Evolutionary conservation across 2,888 invertebrate species (phyloP), one percentile per base, ranked within the genome.

Genomic region (Calameuta pallipes): DNA sequence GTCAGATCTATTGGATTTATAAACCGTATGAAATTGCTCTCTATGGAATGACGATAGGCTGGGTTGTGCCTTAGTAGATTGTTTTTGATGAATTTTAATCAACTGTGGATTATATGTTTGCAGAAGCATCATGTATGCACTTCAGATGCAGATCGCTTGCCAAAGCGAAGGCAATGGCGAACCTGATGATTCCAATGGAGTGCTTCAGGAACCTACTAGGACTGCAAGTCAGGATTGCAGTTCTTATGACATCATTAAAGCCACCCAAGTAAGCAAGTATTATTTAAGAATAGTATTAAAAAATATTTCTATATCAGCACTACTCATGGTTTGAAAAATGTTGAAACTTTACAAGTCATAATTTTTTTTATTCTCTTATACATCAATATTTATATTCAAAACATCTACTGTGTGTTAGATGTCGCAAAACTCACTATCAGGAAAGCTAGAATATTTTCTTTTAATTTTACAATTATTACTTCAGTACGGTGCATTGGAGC

Each of bases 171-270:
- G 89, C 75, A 87, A 82, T 2, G 87, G 85, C 11, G 91, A 91
- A 80, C 86, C 87, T 0, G 91, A 91, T 30, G 88, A 87, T 37
- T 85, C 87, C 13, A 82, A 83, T 75, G 84, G 81, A 56, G 34
- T 80, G 35, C 86, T 85, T 83, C 87, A 88, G 78, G 92, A 92
- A 80, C 88, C 89, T 23, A 83, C 86, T 23, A 87, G 88, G 75
- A 83, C 90, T 23, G 81, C 86, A 1, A 80, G 84, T 3, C 94
- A 94, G 84, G 95, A 95, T 88, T 96, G 96, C 90, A 95, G 96
- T 90, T 95, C 95, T 74, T 97, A 96, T 91, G 98, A 98, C 91
- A 98, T 98, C 87, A 97, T 98, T 35, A 97, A 97, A 93, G 98
- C 98, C 13, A 98, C 98, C 35, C 99, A 99, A 75, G 6, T 71